Base-by-base conservation (phyloP, 2,113 vertebrate species). In the Taxidea taxus region DNA sequence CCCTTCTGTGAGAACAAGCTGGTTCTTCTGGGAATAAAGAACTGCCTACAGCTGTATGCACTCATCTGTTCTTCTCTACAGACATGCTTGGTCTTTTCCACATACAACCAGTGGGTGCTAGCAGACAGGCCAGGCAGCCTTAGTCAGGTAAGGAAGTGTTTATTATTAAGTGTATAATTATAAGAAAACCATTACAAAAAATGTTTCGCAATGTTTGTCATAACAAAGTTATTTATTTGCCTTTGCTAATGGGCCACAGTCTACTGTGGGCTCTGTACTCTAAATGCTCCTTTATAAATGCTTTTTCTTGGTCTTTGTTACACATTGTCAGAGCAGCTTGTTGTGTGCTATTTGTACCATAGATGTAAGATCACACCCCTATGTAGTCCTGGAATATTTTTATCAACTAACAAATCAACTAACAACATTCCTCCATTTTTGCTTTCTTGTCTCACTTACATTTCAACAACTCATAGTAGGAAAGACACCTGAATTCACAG, bases 41-140 rank as follows among this genome's bases (percentile, higher is more conserved):
- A 56, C 90, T 88, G 96, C 90, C 96, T 82, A 34, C 18, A 2
- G 70, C 80, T 90, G 60, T 47, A 75, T 37, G 78, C 4, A 84
- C 14, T 80, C 92, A 95, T 97, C 97, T 96, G 95, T 78, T 94
- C 60, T 89, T 94, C 54, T 89, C 72, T 77, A 60, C 39, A 82
- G 87, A 90, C 44, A 34, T 39, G 37, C 16, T 96, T 51, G 7
- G 54, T 51, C 66, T 97, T 97, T 87, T 94, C 66, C 11, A 58
- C 37, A 47, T 34, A 49, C 25, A 85, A 39, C 25, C 60, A 62
- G 37, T 83, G 44, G 13, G 49, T 74, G 6, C 7, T 31, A 27
- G 51, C 14, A 5, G 47, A 70, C 9, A 81, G 68, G 42, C 13
- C 54, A 80, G 34, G 56, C 29, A 78, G 54, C 25, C 23, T 90